Percentiles rank a stretch among this genome's conserved stretches.
Conservation (phyloP, 2,113 vertebrate genomes). For the Nycticryphes semicollaris region DNA sequence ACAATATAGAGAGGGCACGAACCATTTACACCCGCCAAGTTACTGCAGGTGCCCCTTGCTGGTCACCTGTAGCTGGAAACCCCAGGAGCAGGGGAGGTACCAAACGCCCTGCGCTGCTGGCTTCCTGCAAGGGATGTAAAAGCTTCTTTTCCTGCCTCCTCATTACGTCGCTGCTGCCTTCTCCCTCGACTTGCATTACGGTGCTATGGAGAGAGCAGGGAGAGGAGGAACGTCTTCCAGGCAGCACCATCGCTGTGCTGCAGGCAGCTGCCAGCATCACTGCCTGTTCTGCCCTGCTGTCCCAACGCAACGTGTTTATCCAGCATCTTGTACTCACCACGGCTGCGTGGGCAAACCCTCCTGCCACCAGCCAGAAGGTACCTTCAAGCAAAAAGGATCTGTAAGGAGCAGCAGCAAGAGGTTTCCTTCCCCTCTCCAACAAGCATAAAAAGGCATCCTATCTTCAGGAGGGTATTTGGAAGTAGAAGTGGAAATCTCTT, state of each 20-base stretch:
- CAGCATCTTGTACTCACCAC: background rate
- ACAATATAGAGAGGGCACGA: background rate
- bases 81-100: background rate
- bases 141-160: background rate
- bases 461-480: background rate
- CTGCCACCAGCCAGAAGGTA: background rate
- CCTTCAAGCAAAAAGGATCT: background rate
- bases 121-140: conserved; percentile 4
- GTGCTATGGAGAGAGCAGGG: background rate
- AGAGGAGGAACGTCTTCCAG: background rate
- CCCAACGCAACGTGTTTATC: rapidly evolving
- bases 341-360: rapidly evolving
- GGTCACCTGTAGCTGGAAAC: background rate
- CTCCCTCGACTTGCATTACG: background rate
- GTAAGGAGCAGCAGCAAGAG: background rate
- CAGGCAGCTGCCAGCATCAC: background rate
- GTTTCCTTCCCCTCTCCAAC: background rate
- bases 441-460: rapidly evolving
- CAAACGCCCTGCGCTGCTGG: background rate
- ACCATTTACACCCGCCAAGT: background rate
- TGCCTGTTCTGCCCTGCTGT: background rate
- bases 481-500: background rate
- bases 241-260: background rate
- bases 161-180: background rate
- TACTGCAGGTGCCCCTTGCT: background rate